Conservation (phyloP, 2,888 invertebrate genomes). For the Noctuana brunneofusca region DNA sequence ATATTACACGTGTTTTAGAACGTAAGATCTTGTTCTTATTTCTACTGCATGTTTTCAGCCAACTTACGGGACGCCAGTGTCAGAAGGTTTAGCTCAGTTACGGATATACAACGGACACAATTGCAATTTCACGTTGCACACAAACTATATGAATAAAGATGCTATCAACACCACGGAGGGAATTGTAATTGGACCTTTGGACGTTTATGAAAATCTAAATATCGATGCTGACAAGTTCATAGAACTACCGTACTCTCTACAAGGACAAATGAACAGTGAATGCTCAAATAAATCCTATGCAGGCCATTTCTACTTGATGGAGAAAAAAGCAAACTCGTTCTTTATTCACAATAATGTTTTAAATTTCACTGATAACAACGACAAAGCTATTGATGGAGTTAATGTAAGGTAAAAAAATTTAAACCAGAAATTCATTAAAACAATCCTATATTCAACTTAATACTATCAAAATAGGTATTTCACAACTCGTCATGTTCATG, state of each 20-base stretch:
- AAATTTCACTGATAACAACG: constrained; percentile 68
- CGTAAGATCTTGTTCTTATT: constrained; percentile 11
- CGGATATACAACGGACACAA: constrained; percentile 87
- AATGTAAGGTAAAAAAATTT: constrained; percentile 58
- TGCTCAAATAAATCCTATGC: constrained; percentile 51
- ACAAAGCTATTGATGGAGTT: constrained; percentile 70
- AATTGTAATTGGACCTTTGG: constrained; percentile 57
- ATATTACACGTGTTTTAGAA: background rate
- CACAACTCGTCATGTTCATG: constrained; percentile 61
- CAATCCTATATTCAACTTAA: background rate
- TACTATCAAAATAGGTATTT: background rate
- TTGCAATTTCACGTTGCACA: constrained; percentile 76
- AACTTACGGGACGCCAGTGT: constrained; percentile 83
- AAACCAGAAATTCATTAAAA: background rate
- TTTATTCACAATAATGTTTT: constrained; percentile 58
- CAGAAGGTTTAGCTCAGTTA: constrained; percentile 83
- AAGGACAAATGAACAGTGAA: constrained; percentile 49
- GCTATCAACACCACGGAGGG: constrained; percentile 42
- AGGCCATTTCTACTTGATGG: constrained; percentile 56
- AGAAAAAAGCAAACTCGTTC: constrained; percentile 69
- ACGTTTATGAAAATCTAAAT: constrained; percentile 70
- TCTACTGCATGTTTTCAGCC: constrained; percentile 62
- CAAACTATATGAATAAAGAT: constrained; percentile 39
- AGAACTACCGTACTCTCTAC: constrained; percentile 63
- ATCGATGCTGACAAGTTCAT: constrained; percentile 50